These are phyloP conservation scores for Melanotus villosus DNA, from an alignment of 2,888 invertebrate genomes.

Conservation along the genomic window DNA sequence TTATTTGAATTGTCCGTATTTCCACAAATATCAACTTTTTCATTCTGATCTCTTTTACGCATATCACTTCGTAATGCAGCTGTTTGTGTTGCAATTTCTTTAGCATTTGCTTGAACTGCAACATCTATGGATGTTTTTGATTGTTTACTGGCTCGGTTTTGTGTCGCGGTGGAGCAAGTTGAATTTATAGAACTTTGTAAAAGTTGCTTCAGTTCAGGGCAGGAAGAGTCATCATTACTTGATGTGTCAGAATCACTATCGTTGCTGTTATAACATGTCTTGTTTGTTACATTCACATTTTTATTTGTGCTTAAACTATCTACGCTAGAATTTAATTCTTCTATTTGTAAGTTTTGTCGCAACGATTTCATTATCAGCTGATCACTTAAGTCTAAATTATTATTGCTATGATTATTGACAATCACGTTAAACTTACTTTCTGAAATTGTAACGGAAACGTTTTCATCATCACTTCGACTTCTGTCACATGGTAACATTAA, in stretches of 20 bases:
- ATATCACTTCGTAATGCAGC: constrained; percentile 54
- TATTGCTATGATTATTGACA: constrained; percentile 58
- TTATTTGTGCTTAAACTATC: constrained; percentile 41
- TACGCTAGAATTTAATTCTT: constrained; percentile 54
- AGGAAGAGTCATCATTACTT: constrained; percentile 65
- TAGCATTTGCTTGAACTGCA: constrained; percentile 73
- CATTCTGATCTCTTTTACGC: background rate
- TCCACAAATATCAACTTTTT: background rate
- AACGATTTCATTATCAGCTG: constrained; percentile 65
- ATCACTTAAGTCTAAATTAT: constrained; percentile 65
- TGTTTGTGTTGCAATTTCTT: constrained; percentile 69
- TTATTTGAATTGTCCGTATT: no score
- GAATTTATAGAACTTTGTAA: constrained; percentile 68
- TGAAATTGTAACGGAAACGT: constrained; percentile 66
- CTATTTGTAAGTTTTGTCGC: constrained; percentile 60
- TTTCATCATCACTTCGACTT: constrained; percentile 66
- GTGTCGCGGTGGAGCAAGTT: constrained; percentile 52
- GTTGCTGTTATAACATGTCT: background rate
- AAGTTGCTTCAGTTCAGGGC: constrained; percentile 69
- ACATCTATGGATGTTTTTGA: constrained; percentile 73
- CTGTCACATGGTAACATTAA: constrained; percentile 60
- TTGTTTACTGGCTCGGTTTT: constrained; percentile 66
- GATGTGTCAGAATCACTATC: constrained; percentile 50
- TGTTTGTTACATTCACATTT: constrained; percentile 45
- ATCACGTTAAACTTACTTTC: constrained; percentile 62